Evolutionary conservation across 1,140 invertebrate genomes (phyloP).

Genomic region (Habropoda laboriosa): DNA sequence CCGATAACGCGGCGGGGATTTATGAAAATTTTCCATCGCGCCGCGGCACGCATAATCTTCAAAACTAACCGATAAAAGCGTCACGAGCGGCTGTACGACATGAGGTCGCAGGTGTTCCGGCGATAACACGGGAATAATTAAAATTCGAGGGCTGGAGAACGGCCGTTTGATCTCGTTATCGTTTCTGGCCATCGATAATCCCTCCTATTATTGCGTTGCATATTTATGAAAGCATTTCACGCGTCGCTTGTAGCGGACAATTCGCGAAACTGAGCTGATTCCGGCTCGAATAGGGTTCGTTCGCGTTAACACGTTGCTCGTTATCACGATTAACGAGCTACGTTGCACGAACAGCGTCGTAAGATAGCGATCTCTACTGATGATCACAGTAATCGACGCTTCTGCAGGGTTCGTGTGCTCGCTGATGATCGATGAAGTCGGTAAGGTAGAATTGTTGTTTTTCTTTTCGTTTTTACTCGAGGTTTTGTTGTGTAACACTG

Average conservation of each 20-base stretch:
- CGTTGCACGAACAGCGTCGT: neutral
- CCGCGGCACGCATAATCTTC: neutral
- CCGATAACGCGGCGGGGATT: neutral
- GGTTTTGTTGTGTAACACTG: too few species aligned
- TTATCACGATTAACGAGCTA: constrained; percentile 23
- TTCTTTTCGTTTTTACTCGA: too few species aligned
- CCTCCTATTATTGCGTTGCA: too few species aligned
- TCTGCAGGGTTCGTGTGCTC: too few species aligned
- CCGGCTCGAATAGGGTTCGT: neutral
- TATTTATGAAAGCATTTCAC: neutral
- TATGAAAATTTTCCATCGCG: neutral
- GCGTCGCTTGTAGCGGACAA: neutral
- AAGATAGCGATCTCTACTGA: constrained; percentile 13
- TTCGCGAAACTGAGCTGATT: neutral
- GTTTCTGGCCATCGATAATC: neutral
- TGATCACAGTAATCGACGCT: neutral
- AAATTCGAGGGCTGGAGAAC: neutral
- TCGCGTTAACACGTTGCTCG: neutral
- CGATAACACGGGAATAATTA: constrained; percentile 19
- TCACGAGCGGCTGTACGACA: too few species aligned
- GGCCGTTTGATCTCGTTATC: neutral
- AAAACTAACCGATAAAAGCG: neutral
- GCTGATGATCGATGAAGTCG: constrained; percentile 2
- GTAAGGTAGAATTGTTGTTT: too few species aligned
- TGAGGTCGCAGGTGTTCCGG: neutral